A percentile compares a stretch with the other conserved stretches of the same genome.
phyloP scores from a whole-genome alignment of 2,888 invertebrate species.

The Eupithecia exiguata region DNA sequence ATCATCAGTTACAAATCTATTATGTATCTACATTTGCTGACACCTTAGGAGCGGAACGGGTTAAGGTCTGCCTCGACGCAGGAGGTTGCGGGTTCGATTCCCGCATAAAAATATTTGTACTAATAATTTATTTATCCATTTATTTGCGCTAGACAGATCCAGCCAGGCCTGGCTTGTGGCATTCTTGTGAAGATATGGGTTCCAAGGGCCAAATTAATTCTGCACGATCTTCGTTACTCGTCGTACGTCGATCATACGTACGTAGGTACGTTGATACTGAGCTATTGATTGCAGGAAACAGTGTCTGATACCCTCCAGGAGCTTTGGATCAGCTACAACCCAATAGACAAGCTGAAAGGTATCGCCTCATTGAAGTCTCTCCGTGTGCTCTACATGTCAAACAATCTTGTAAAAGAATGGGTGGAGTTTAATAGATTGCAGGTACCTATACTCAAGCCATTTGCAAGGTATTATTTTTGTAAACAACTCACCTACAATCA shows the following conservation, averaged over 20 bases:
- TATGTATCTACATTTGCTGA: background rate
- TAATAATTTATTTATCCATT: too few relatives aligned
- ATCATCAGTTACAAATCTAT: background rate
- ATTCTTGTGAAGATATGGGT: too few relatives aligned
- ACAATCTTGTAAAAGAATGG: constrained; percentile 94
- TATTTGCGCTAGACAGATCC: too few relatives aligned
- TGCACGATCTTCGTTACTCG: too few relatives aligned
- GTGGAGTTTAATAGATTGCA: constrained; percentile 86
- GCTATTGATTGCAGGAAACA: constrained; percentile 85
- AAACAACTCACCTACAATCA: background rate
- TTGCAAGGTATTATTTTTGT: background rate
- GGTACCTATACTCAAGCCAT: background rate
- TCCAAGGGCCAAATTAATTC: too few relatives aligned
- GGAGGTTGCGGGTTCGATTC: too few relatives aligned
- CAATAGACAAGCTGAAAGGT: constrained; percentile 95
- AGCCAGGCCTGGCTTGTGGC: too few relatives aligned
- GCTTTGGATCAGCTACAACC: constrained; percentile 97
- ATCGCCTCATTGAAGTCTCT: constrained; percentile 90
- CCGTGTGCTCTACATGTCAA: constrained; percentile 91
- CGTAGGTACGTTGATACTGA: background rate
- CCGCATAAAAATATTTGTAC: too few relatives aligned
- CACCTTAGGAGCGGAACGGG: too few relatives aligned
- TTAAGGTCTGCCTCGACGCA: too few relatives aligned
- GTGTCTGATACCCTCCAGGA: constrained; percentile 94
- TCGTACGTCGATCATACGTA: background rate